Conservation (phyloP, 2,113 vertebrate species). For the Phoxinus phoxinus region DNA sequence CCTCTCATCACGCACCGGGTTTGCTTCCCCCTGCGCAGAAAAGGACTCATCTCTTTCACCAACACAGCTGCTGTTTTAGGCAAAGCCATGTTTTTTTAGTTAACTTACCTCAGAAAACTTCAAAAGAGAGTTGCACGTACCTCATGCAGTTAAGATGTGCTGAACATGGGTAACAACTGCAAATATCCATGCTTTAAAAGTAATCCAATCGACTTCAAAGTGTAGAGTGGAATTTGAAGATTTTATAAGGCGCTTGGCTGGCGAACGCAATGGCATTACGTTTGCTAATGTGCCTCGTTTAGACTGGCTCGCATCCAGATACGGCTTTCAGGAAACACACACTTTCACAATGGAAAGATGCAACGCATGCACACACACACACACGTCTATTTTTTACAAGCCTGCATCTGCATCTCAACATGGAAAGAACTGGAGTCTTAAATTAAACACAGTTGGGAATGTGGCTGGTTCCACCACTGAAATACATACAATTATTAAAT, state of each 20-base stretch:
- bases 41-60: slow-evolving; percentile 4
- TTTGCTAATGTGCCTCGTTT: slow-evolving; percentile 62
- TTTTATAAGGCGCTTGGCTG: slow-evolving; percentile 67
- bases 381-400: neutral
- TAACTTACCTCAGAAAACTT: slow-evolving; percentile 23
- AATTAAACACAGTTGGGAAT: slow-evolving; percentile 17
- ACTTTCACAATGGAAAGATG: slow-evolving; percentile 37
- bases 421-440: neutral
- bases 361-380: neutral
- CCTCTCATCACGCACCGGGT: slow-evolving; percentile 45
- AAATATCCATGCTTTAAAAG: slow-evolving; percentile 24
- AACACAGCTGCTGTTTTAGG: slow-evolving; percentile 17
- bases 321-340: slow-evolving; percentile 40
- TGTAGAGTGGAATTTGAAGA: slow-evolving; percentile 63
- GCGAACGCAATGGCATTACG: slow-evolving; percentile 63
- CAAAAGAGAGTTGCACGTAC: slow-evolving; percentile 7
- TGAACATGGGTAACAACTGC: slow-evolving; percentile 1
- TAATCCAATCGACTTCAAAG: slow-evolving; percentile 68
- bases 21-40: neutral
- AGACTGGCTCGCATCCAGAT: slow-evolving; percentile 44
- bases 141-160: slow-evolving; percentile 5
- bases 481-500: slow-evolving; percentile 1
- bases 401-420: neutral
- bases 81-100: slow-evolving; percentile 14
- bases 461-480: neutral